phyloP scores from a whole-genome alignment of 2,888 invertebrate species.

The Drosophila prostipennis region DNA sequence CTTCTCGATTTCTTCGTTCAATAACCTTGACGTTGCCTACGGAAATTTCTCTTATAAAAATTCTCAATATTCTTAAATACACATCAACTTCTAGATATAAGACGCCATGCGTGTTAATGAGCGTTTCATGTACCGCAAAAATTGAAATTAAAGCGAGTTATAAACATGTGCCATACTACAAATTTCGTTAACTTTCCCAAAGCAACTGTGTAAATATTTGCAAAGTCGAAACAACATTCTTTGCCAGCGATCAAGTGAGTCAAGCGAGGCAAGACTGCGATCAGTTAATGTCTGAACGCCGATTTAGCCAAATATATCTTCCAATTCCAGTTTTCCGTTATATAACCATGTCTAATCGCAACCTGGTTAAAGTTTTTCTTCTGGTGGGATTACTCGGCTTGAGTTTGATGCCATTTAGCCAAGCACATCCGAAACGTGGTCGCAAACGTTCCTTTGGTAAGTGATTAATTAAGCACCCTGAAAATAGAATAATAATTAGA shows the following conservation, averaged over 20 bases:
- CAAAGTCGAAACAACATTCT: slow-evolving; percentile 40
- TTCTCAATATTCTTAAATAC: too few relatives aligned
- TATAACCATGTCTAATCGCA: slow-evolving; percentile 45
- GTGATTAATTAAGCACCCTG: not conserved
- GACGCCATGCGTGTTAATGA: slow-evolving; percentile 12
- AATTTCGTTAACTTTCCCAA: slow-evolving; percentile 14
- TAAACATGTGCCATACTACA: slow-evolving; percentile 5
- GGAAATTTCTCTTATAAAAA: not conserved
- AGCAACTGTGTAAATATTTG: slow-evolving; percentile 61
- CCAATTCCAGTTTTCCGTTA: not conserved
- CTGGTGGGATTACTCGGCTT: slow-evolving; percentile 41
- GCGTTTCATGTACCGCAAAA: slow-evolving; percentile 46
- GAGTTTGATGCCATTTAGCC: slow-evolving; percentile 28
- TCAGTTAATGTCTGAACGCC: slow-evolving; percentile 15
- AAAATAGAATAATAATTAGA: too few relatives aligned
- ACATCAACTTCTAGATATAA: not conserved
- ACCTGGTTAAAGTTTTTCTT: slow-evolving; percentile 39
- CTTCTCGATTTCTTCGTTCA: too few relatives aligned
- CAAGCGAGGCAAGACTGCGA: slow-evolving; percentile 11
- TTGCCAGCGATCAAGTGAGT: slow-evolving; percentile 36
- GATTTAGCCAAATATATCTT: slow-evolving; percentile 20
- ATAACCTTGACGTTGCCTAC: not conserved
- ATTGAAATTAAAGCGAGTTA: slow-evolving; percentile 47
- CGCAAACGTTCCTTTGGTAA: slow-evolving; percentile 60
- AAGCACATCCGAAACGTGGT: slow-evolving; percentile 54